Base-by-base conservation (phyloP, 2,797 vertebrate species). In the Sphenodon punctatus region DNA sequence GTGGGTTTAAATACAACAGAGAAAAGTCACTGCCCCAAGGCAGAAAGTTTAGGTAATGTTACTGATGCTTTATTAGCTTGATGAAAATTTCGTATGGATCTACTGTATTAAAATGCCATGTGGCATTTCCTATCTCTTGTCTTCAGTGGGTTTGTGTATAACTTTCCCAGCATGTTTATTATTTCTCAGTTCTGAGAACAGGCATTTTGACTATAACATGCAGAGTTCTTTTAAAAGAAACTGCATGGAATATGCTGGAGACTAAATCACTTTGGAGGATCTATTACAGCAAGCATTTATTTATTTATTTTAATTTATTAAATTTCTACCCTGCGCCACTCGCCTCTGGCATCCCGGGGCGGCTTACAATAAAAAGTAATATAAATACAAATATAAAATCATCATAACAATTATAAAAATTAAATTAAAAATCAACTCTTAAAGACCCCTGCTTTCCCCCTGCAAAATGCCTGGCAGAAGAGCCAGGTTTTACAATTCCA, bases 121-220 rank as follows among this genome's bases (percentile, higher is more conserved):
- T 70, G 2, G 60, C n/a, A 36, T 34, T 82, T 78, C 25, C 64
- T 41, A 80, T 45, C 69, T 75, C 22, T 55, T 77, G 63, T 45
- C 12, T 75, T 69, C 36, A 23, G 11, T 85, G 39, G 58, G 51
- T 20, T 70, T 86, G 53, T 69, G 73, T 66, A 53, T 58, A 32
- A n/a, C 86, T 89, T 84, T 75, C 42, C 30, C 61, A 34, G 51
- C 22, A 11, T 3, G 17, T 71, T 74, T 42, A 58, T 84, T 74
- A 66, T 84, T 92, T 90, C 34, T 82, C 22, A 49, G 30, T 63
- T 46, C 36, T 51, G 75, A 77, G 61, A 32, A 30, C 60, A 8
- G 10, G 66, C 60, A 83, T 76, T 87, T 86, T 42, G 0, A 55
- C 38, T 76, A 8, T 34, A 77, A 25, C 49, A 42, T 66, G 49